Percentiles rank a stretch among this genome's conserved stretches.
Conservation (phyloP, 2,888 invertebrate genomes). For the Osedax frankpressi region DNA sequence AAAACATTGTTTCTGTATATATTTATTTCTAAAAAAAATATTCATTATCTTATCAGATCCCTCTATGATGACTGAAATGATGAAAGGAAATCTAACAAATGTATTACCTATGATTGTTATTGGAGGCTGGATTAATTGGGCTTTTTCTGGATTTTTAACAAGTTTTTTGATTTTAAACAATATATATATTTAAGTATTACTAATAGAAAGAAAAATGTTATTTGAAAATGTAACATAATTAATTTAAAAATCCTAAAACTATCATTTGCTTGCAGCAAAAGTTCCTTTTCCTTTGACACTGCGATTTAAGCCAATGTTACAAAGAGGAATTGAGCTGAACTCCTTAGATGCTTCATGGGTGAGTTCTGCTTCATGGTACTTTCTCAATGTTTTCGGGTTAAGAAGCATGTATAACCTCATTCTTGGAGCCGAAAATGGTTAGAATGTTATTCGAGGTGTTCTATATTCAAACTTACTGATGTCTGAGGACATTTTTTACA, state of each 20-base stretch:
- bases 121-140: slow-evolving; percentile 99
- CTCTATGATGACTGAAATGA: slow-evolving; percentile 93
- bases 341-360: slow-evolving; percentile 98
- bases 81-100: slow-evolving; percentile 95
- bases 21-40: background rate
- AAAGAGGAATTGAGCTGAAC: slow-evolving; percentile 85
- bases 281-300: slow-evolving; percentile 95
- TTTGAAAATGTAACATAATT: too few species aligned
- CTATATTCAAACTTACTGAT: too few species aligned
- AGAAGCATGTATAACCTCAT: slow-evolving; percentile 93
- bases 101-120: slow-evolving; percentile 97
- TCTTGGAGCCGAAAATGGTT: slow-evolving; percentile 87
- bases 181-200: too few species aligned
- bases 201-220: too few species aligned
- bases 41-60: slow-evolving; percentile 54
- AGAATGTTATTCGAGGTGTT: too few species aligned
- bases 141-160: slow-evolving; percentile 98
- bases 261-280: slow-evolving; percentile 49
- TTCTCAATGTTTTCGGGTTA: slow-evolving; percentile 94
- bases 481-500: too few species aligned
- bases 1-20: background rate
- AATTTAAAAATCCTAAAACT: too few species aligned
- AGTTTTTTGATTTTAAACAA: too few species aligned
- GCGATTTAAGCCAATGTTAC: slow-evolving; percentile 97
- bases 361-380: slow-evolving; percentile 98